Evolutionary conservation across 2,797 vertebrate species (phyloP), one percentile per base, ranked within the genome.

Genomic region (Alcedo quadribrachys): DNA sequence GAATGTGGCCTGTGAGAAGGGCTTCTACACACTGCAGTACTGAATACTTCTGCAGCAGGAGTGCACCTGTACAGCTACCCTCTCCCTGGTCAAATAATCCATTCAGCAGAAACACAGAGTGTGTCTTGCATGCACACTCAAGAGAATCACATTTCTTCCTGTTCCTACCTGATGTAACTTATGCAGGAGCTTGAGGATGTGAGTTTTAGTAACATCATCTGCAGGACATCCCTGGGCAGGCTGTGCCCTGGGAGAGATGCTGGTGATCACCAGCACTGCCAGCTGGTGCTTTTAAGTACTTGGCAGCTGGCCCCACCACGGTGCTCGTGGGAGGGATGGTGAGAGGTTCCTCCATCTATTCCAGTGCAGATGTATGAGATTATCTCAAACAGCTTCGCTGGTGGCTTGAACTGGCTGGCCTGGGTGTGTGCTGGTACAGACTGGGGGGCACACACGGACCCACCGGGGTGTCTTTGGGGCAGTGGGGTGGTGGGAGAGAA

Each of bases 391-490:
- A 16, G 2, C 28, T 71, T 62, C 27, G 8, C 2, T 5, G 54
- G 42, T 48, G n/a, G 12, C 45, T 82, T 42, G 13, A 60, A 6
- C 22, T 53, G 45, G n/a, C 37, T 71, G 54, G 43, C 37, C 62
- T 48, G 69, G 48, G 32, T 20, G 54, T 30, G 68, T 55, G 2
- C 11, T 8, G 28, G 7, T 84, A 54, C 55, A 30, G 68, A 9
- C 24, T 30, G 12, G 25, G 30, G 15, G 28, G 12, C 28, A 50
- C 15, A 1, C 2, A 3, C 3, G 2, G 63, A 30, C 9, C n/a
- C 0, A 0, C 65, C 37, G 66, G 50, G 27, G 22, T 55, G 81
- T 32, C 55, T 33, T 19, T n/a, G 46, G 74, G 73, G 69, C 76
- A 27, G 3, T 4, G 50, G 62, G 69, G 8, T 30, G 77, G 35